Evolutionary conservation across 2,113 vertebrate genomes (phyloP).

Genomic region (Colaptes auratus): DNA sequence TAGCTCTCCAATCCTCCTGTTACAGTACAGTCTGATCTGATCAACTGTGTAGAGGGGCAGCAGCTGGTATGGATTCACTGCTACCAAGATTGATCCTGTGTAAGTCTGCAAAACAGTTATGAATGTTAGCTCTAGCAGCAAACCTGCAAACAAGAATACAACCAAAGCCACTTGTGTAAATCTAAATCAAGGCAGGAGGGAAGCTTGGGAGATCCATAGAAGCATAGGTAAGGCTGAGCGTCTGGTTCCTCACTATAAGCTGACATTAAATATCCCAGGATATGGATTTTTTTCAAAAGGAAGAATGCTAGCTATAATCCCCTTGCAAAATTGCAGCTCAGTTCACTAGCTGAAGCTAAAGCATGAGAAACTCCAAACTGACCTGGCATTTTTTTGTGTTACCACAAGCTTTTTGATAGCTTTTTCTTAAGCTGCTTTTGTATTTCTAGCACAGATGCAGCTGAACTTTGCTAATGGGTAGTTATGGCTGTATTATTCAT

Average conservation of each 20-base stretch:
- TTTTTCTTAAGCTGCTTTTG: background rate
- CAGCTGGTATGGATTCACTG: conserved; percentile 95
- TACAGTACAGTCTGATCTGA: conserved; percentile 87
- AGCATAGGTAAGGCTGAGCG: background rate
- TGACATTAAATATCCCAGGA: background rate
- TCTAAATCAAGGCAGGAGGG: background rate
- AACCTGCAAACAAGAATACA: background rate
- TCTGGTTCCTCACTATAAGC: background rate
- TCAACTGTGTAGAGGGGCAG: conserved; percentile 91
- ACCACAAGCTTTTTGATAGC: background rate
- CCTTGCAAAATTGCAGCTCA: background rate
- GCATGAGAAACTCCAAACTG: background rate
- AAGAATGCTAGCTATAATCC: background rate
- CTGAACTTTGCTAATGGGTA: background rate
- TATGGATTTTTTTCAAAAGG: background rate
- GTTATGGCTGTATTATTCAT: background rate
- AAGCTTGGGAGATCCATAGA: background rate
- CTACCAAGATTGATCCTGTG: conserved; percentile 95
- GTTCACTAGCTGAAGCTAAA: background rate
- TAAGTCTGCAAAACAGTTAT: conserved; percentile 83
- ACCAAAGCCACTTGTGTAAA: background rate
- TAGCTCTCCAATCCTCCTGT: conserved; percentile 86
- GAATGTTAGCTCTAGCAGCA: background rate
- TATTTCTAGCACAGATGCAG: background rate
- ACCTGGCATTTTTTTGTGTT: background rate